Percentiles rank a stretch among this genome's conserved stretches.
phyloP scores from a whole-genome alignment of 2,888 invertebrate species.

The Mythimna albipuncta region DNA sequence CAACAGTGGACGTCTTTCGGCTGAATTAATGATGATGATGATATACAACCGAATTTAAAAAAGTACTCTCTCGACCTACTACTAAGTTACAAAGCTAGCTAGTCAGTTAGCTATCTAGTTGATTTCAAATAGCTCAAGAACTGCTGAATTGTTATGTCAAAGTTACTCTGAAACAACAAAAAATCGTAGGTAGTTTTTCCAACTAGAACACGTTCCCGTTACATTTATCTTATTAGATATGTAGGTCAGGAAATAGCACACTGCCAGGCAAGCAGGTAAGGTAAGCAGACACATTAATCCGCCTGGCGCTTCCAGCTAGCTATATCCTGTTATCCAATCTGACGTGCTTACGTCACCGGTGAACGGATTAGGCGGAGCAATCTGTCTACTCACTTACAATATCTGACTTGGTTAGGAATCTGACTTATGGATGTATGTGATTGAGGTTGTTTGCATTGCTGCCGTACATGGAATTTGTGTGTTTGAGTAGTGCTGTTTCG shows the following conservation, averaged over 20 bases:
- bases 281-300: slow-evolving; percentile 22
- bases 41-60: too few relatives aligned
- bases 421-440: background rate
- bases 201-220: slow-evolving; percentile 24
- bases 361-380: slow-evolving; percentile 31
- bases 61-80: too few relatives aligned
- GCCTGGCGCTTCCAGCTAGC: background rate
- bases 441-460: background rate
- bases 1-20: too few relatives aligned
- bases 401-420: slow-evolving; percentile 7
- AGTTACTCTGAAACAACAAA: background rate
- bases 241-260: slow-evolving; percentile 19
- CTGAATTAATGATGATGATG: too few relatives aligned
- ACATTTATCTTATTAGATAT: slow-evolving; percentile 40
- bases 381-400: slow-evolving; percentile 6
- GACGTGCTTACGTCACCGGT: slow-evolving; percentile 23
- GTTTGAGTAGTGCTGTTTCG: background rate
- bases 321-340: slow-evolving; percentile 22
- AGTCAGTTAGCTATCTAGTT: too few relatives aligned
- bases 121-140: too few relatives aligned
- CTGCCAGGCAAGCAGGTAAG: slow-evolving; percentile 12
- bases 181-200: background rate
- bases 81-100: too few relatives aligned
- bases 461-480: background rate
- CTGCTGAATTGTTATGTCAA: background rate